Evolutionary conservation across 2,113 vertebrate genomes (phyloP).

Genomic region (Daubentonia madagascariensis): DNA sequence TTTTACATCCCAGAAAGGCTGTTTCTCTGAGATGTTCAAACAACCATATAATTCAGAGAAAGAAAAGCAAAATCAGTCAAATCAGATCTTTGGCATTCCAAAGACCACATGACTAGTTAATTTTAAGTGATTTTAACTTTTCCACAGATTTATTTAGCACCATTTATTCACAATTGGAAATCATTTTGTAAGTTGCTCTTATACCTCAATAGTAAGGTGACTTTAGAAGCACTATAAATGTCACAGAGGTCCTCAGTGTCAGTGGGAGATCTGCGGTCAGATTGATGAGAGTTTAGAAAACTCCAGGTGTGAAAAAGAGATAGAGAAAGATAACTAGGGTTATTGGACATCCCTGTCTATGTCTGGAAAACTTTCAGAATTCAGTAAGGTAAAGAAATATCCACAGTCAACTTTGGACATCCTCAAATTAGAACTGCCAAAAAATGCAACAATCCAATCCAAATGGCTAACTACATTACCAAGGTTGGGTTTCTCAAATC

Average conservation of each 20-base stretch:
- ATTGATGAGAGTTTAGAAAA: conserved; percentile 32
- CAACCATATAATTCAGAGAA: neutral
- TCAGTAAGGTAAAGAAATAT: conserved; percentile 11
- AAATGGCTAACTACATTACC: neutral
- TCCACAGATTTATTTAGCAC: conserved; percentile 22
- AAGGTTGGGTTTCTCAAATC: neutral
- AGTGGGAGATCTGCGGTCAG: neutral
- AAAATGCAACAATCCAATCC: neutral
- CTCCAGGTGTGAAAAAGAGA: neutral
- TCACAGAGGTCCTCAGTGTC: neutral
- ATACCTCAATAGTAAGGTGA: neutral
- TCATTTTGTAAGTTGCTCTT: conserved; percentile 41
- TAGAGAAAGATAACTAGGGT: neutral
- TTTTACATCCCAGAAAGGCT: conserved; percentile 30
- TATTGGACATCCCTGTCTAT: neutral
- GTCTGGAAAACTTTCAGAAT: neutral
- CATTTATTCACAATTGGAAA: conserved; percentile 20
- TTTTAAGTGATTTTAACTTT: conserved; percentile 39
- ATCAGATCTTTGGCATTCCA: neutral
- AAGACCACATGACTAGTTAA: neutral
- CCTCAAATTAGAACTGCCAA: neutral
- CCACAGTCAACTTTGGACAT: neutral
- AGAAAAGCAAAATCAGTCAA: conserved; percentile 22
- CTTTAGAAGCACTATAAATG: neutral
- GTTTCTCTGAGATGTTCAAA: conserved; percentile 4